Conservation (phyloP, 2,797 vertebrate species). For the Cirrhinus mrigala region DNA sequence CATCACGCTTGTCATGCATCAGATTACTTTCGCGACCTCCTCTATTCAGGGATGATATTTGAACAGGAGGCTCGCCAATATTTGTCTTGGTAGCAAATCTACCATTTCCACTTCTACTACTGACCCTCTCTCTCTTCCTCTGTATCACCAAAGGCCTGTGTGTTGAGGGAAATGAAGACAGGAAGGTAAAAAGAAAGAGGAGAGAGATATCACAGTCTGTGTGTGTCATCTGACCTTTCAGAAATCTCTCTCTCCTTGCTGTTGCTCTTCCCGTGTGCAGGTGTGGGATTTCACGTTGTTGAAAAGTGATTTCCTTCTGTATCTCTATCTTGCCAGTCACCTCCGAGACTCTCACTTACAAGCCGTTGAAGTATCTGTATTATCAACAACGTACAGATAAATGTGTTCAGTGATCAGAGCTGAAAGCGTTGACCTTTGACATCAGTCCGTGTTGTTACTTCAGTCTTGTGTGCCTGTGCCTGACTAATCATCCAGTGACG, state of each 20-base stretch:
- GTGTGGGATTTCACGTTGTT: conserved; percentile 26
- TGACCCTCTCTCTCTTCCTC: neutral
- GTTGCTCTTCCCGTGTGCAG: neutral
- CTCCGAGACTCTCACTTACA: conserved; percentile 17
- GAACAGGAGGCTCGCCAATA: conserved; percentile 42
- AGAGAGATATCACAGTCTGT: conserved; percentile 61
- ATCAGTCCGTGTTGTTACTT: neutral
- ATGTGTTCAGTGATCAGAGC: conserved; percentile 2
- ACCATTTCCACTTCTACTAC: conserved; percentile 23
- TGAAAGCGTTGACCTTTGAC: conserved; percentile 26
- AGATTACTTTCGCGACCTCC: conserved; percentile 68
- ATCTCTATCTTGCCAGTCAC: conserved; percentile 22
- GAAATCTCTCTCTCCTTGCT: conserved; percentile 51
- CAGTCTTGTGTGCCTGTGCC: conserved; percentile 11
- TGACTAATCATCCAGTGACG: conserved; percentile 31
- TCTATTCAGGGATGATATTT: conserved; percentile 67
- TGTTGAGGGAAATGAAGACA: conserved; percentile 54
- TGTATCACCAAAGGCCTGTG: neutral
- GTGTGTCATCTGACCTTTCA: conserved; percentile 63
- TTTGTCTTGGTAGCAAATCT: conserved; percentile 51
- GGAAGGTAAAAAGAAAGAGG: conserved; percentile 51
- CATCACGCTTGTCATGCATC: conserved; percentile 65
- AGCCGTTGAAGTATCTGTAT: neutral
- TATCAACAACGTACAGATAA: conserved; percentile 4
- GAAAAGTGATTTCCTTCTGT: conserved; percentile 39